Conservation (phyloP, 1,140 invertebrate species). For the Solenopsis fugax region DNA sequence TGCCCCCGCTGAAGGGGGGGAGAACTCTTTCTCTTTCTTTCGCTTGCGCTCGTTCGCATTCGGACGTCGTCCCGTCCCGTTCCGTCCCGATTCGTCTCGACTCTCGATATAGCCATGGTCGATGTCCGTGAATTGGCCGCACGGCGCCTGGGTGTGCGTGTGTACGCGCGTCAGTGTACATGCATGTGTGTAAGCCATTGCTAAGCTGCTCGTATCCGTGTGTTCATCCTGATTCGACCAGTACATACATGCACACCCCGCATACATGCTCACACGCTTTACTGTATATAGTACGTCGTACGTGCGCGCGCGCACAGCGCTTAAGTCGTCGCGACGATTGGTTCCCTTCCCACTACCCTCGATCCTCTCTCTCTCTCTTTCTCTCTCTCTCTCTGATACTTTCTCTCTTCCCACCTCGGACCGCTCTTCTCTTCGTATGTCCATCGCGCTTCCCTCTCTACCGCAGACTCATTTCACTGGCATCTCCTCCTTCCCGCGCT, state of each 20-base stretch:
- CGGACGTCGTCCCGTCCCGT: background rate
- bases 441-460: constrained; percentile 47
- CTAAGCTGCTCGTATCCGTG: background rate
- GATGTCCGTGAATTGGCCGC: constrained; percentile 1
- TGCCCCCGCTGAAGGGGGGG: background rate
- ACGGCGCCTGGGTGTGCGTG: background rate
- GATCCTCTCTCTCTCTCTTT: background rate
- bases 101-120: constrained; percentile 52
- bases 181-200: background rate
- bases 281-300: background rate
- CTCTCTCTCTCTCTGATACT: constrained; percentile 7
- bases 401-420: constrained; percentile 45
- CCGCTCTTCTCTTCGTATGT: constrained; percentile 49
- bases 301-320: constrained; percentile 47
- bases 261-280: background rate
- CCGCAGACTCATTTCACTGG: constrained; percentile 43
- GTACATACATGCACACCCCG: constrained; percentile 44
- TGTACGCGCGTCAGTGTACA: too few species aligned
- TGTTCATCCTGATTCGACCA: background rate
- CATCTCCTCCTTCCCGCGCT: constrained; percentile 54
- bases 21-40: background rate
- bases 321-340: constrained; percentile 83
- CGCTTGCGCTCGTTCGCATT: background rate
- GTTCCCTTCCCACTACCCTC: constrained; percentile 78
- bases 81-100: background rate